These are phyloP conservation scores for Microtus pennsylvanicus DNA, from an alignment of 2,113 vertebrate species.

Conservation along the genomic window DNA sequence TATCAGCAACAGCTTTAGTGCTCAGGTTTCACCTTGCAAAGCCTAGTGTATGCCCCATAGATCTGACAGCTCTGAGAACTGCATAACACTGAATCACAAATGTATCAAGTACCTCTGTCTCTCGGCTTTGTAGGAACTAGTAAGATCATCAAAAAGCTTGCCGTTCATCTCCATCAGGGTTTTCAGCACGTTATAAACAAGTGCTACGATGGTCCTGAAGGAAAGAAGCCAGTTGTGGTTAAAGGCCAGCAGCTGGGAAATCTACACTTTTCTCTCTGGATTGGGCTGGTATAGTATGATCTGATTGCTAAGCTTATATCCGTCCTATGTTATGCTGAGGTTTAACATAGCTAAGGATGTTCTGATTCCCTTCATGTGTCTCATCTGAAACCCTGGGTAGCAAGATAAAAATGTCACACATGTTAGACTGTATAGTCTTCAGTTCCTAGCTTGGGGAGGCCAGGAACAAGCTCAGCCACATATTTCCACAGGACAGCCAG, in stretches of 20 bases:
- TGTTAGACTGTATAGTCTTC: background rate
- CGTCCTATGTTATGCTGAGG: background rate
- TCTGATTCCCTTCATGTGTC: background rate
- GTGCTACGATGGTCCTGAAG: conserved; percentile 95
- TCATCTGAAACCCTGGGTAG: background rate
- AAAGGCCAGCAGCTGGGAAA: background rate
- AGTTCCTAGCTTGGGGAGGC: background rate
- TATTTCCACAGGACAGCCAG: background rate
- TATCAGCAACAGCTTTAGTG: background rate
- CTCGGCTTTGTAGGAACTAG: conserved; percentile 96
- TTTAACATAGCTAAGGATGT: background rate
- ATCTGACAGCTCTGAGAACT: too few species aligned
- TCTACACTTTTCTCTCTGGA: background rate
- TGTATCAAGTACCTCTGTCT: conserved; percentile 90
- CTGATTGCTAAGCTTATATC: background rate
- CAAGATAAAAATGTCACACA: background rate
- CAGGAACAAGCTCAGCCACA: background rate
- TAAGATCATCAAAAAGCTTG: conserved; percentile 97
- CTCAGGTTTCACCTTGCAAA: conserved; percentile 15
- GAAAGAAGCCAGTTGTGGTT: conserved; percentile 1
- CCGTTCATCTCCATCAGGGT: conserved; percentile 99
- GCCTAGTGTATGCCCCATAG: background rate
- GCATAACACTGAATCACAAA: background rate
- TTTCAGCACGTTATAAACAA: conserved; percentile 98
- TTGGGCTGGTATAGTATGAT: background rate